These are phyloP conservation scores for Drosophila antonietae DNA, from an alignment of 2,888 invertebrate genomes.

Conservation along the genomic window DNA sequence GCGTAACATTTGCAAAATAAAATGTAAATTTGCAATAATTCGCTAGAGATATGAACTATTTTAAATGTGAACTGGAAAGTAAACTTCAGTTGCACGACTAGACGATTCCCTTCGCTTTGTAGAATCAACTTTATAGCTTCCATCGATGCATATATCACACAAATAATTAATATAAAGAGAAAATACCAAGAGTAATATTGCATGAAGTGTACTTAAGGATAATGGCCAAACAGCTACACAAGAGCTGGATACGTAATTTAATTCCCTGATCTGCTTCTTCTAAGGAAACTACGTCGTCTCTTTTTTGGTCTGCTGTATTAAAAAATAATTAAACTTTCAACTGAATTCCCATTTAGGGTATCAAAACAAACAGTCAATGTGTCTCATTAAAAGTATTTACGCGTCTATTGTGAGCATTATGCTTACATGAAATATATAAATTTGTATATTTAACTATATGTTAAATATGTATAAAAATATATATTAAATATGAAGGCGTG, in stretches of 20 bases:
- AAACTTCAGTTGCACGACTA: neutral
- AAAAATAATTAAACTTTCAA: neutral
- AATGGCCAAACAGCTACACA: too few relatives aligned
- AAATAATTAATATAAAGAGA: too few relatives aligned
- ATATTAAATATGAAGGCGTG: too few relatives aligned
- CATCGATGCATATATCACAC: too few relatives aligned
- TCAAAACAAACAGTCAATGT: neutral
- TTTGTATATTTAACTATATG: neutral
- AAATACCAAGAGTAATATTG: too few relatives aligned
- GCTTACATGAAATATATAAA: neutral
- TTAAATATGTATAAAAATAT: neutral
- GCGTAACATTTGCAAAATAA: neutral
- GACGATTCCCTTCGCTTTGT: neutral
- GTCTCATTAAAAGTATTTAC: neutral
- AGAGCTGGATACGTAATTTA: too few relatives aligned
- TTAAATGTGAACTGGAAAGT: neutral
- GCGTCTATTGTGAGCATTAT: neutral
- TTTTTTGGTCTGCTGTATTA: neutral
- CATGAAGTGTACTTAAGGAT: too few relatives aligned
- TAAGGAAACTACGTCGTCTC: too few relatives aligned
- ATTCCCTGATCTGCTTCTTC: too few relatives aligned
- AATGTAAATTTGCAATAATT: neutral
- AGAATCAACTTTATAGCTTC: neutral
- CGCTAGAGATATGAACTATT: slow-evolving; percentile 2
- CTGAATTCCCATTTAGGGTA: neutral